These are phyloP conservation scores for Carollia perspicillata DNA, from an alignment of 2,113 vertebrate species.

Conservation along the genomic window DNA sequence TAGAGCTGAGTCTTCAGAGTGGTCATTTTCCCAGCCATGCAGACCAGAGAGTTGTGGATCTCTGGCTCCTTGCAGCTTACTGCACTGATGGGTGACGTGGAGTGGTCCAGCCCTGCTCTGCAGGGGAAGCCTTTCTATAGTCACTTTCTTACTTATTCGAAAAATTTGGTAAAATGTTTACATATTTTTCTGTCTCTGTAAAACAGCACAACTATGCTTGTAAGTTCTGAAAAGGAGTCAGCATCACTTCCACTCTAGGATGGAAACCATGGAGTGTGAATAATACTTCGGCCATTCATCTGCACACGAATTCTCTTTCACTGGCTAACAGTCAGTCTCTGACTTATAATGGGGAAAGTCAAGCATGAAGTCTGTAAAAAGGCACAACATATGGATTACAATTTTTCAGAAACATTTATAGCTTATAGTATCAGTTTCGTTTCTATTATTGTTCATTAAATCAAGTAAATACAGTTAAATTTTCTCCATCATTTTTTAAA, in stretches of 20 bases:
- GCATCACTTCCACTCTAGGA: neutral
- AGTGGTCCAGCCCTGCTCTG: neutral
- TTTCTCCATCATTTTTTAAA: neutral
- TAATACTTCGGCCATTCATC: neutral
- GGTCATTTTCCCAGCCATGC: neutral
- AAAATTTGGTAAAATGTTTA: neutral
- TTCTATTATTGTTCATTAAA: neutral
- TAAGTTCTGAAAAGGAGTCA: neutral
- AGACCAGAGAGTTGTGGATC: neutral
- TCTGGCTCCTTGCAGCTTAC: neutral
- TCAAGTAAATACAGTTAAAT: neutral
- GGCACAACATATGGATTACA: neutral
- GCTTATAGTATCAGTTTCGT: neutral
- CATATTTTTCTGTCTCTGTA: neutral
- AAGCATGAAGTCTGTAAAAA: neutral
- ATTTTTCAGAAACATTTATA: neutral
- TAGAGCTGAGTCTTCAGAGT: neutral
- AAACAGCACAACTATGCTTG: neutral
- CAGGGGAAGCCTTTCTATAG: neutral
- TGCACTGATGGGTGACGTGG: neutral
- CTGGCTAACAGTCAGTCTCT: neutral
- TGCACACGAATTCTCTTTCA: neutral
- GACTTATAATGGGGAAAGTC: neutral
- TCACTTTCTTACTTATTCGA: neutral
- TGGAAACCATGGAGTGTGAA: neutral